phyloP scores from a whole-genome alignment of 2,888 invertebrate species.

The Geotrupes spiniger region DNA sequence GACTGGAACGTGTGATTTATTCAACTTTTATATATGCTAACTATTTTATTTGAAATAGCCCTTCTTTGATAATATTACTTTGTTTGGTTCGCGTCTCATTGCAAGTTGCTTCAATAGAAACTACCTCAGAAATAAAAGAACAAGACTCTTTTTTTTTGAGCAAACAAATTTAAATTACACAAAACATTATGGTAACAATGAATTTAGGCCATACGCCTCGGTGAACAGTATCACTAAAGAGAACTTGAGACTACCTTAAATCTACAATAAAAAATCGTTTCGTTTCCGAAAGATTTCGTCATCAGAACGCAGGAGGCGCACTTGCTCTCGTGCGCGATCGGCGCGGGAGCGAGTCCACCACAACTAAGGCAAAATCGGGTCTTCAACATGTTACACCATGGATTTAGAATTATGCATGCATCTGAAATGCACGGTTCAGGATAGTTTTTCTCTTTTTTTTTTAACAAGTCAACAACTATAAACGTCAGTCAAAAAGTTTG shows the following conservation, averaged over 20 bases:
- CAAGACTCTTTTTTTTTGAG: too few species aligned
- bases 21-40: too few species aligned
- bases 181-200: constrained; percentile 21
- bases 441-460: constrained; percentile 24
- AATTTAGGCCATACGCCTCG: constrained; percentile 35
- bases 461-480: constrained; percentile 44
- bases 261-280: constrained; percentile 49
- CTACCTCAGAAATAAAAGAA: too few species aligned
- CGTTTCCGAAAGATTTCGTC: constrained; percentile 45
- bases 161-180: constrained; percentile 8
- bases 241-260: constrained; percentile 44
- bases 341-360: constrained; percentile 33
- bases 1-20: too few species aligned
- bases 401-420: constrained; percentile 50
- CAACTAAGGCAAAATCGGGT: constrained; percentile 50
- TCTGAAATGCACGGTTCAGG: constrained; percentile 34
- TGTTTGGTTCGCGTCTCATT: too few species aligned
- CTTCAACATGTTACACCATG: constrained; percentile 40
- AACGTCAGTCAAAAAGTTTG: constrained; percentile 27
- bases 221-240: constrained; percentile 41
- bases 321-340: constrained; percentile 10
- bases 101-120: too few species aligned
- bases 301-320: constrained; percentile 28
- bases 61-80: too few species aligned
- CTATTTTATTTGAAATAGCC: too few species aligned